A percentile compares a stretch with the other conserved stretches of the same genome.
phyloP scores from a whole-genome alignment of 2,113 vertebrate species.

The Porphyrio hochstetteri region DNA sequence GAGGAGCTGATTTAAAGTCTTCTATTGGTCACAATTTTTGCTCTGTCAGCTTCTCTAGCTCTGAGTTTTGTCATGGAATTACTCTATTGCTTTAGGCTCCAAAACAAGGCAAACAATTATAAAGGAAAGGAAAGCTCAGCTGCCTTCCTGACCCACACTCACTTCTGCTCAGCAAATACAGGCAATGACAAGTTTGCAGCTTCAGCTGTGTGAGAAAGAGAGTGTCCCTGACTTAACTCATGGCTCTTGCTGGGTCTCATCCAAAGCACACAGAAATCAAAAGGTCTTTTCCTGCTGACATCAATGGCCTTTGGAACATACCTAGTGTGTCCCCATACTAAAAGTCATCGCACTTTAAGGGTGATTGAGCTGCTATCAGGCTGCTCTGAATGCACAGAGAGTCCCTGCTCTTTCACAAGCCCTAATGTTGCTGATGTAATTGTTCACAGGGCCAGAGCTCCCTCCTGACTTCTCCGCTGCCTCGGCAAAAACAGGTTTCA shows the following conservation, averaged over 20 bases:
- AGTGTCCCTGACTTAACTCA: neutral
- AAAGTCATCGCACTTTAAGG: neutral
- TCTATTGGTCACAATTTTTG: neutral
- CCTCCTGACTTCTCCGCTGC: neutral
- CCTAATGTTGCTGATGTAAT: accelerated
- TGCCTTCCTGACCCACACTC: slow-evolving; percentile 11
- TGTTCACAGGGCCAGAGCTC: accelerated
- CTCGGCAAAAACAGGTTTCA: neutral
- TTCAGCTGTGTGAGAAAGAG: neutral
- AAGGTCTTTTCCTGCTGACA: neutral
- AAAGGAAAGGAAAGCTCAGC: slow-evolving; percentile 29
- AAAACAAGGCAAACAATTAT: slow-evolving; percentile 23
- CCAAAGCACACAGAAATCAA: neutral
- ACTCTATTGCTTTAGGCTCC: slow-evolving; percentile 43
- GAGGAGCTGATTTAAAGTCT: neutral
- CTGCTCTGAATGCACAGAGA: neutral
- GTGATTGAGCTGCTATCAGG: neutral
- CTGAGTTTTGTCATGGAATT: slow-evolving; percentile 35
- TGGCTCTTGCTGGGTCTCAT: neutral
- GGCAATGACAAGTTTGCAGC: neutral
- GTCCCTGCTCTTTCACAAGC: neutral
- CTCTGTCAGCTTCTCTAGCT: slow-evolving; percentile 9
- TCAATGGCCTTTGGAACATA: neutral
- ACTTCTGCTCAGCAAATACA: neutral
- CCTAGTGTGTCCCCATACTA: neutral